These are phyloP conservation scores for Eristalinus sepulchralis DNA, from an alignment of 2,888 invertebrate species.

Conservation along the genomic window DNA sequence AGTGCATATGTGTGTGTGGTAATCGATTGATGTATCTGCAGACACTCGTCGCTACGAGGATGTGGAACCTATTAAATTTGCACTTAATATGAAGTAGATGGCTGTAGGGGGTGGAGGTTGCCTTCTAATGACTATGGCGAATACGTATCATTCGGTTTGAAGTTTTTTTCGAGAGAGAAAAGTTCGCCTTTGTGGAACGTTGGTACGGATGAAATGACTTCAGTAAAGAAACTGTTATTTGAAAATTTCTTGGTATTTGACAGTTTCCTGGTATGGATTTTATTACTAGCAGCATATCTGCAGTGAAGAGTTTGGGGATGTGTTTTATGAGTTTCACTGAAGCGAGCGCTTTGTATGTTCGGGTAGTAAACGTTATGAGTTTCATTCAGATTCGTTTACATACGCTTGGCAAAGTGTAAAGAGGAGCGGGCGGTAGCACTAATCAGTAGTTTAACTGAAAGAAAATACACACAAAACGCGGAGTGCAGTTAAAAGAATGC, in stretches of 20 bases:
- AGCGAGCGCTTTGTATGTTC: neutral
- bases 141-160: neutral
- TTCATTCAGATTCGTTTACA: neutral
- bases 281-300: neutral
- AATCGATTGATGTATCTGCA: neutral
- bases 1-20: neutral
- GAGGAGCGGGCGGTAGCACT: neutral
- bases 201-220: neutral
- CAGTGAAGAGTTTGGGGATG: neutral
- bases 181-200: neutral
- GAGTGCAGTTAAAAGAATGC: neutral
- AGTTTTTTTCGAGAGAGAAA: neutral
- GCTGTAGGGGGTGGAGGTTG: neutral
- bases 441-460: too few species aligned
- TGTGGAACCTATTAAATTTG: neutral
- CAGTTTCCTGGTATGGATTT: neutral
- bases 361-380: neutral
- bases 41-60: neutral
- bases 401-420: neutral
- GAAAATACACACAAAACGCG: neutral
- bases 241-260: neutral
- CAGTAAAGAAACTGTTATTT: neutral
- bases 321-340: neutral
- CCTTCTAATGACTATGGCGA: neutral
- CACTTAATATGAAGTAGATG: neutral